A percentile compares a stretch with the other conserved stretches of the same genome.
These are phyloP conservation scores for Mus caroli DNA, from an alignment of 2,797 vertebrate species.

Conservation along the genomic window DNA sequence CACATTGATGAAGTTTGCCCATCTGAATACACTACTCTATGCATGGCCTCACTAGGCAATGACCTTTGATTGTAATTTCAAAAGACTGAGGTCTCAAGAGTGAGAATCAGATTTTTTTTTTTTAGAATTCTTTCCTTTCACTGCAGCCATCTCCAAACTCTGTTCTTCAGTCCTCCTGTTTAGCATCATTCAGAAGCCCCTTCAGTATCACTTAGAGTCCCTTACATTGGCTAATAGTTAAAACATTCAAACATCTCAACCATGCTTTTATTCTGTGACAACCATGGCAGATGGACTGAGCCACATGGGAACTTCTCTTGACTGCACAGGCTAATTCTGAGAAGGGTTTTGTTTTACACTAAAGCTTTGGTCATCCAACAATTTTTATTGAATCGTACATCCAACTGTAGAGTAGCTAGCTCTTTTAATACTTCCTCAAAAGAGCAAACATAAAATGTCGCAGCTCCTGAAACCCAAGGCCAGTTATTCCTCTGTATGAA, in stretches of 20 bases:
- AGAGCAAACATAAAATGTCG: background rate
- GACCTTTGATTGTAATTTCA: background rate
- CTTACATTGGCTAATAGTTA: background rate
- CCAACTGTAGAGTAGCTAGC: background rate
- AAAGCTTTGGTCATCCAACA: background rate
- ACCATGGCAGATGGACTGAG: background rate
- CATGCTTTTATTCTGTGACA: background rate
- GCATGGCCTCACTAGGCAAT: background rate
- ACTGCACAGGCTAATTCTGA: background rate
- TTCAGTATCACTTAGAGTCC: background rate
- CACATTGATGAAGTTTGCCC: background rate
- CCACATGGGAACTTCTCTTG: background rate
- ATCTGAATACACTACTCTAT: background rate
- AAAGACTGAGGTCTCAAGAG: background rate
- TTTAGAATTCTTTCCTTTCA: background rate
- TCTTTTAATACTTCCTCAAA: background rate
- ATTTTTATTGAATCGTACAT: background rate
- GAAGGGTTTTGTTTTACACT: background rate
- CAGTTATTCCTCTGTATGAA: background rate
- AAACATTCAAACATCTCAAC: background rate
- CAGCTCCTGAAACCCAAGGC: background rate
- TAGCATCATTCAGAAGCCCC: background rate
- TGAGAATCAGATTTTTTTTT: background rate
- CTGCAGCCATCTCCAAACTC: background rate
- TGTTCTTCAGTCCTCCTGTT: background rate